These are phyloP conservation scores for Synanthedon myopaeformis DNA, from an alignment of 2,888 invertebrate genomes.

Conservation along the genomic window DNA sequence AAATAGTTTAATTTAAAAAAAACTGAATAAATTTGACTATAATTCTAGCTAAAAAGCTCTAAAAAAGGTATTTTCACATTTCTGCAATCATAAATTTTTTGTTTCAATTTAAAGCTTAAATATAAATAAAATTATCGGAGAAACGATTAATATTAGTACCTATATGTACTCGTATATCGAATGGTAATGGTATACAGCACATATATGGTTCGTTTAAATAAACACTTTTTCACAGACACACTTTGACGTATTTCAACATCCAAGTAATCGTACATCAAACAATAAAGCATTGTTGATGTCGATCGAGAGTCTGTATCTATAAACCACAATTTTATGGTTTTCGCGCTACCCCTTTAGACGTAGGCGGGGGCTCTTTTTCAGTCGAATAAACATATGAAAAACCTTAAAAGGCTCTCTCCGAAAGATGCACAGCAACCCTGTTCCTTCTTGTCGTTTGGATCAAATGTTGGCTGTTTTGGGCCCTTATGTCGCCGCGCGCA, in stretches of 20 bases:
- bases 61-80: too few species aligned
- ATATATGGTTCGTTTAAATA: background rate
- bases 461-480: conserved; percentile 51
- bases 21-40: too few species aligned
- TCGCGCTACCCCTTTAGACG: background rate
- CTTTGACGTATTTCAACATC: background rate
- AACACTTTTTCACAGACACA: background rate
- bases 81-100: too few species aligned
- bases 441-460: conserved; percentile 47
- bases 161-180: background rate
- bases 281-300: background rate
- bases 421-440: conserved; percentile 62
- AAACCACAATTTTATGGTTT: background rate
- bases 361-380: conserved; percentile 22
- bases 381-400: conserved; percentile 68
- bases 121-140: too few species aligned
- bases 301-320: background rate
- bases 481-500: conserved; percentile 46
- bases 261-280: background rate
- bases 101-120: too few species aligned
- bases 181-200: background rate
- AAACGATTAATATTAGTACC: too few species aligned
- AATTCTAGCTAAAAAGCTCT: too few species aligned
- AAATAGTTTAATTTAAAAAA: too few species aligned
- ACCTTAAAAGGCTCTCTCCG: conserved; percentile 59